Base-by-base conservation (phyloP, 30 jellyfish, hydroid and myxozoan species). In the Hydractinia symbiolongicarpus region DNA sequence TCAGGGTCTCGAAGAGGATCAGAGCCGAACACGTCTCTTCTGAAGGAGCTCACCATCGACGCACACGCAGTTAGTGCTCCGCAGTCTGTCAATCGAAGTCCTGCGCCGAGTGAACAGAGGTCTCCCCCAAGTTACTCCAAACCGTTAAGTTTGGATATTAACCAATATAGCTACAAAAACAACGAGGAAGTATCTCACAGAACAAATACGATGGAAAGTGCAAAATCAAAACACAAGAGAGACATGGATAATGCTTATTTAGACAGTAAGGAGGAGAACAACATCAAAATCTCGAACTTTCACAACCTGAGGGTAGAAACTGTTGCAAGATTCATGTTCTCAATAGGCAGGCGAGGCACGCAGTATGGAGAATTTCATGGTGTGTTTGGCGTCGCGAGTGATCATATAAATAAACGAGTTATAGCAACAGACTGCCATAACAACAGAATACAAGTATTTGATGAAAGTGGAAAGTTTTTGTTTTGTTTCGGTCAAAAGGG, bases 391-490 rank as follows among this genome's bases (percentile, higher is more conserved):
- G 96, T 91, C 0, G 98, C 98, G 9, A 83, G 85, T 5, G 98
- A 91, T 67, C 87, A 66, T 7, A 57, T 86, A 57, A 93, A 82
- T 71, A 81, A 88, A 50, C 88, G 98, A 15, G 78, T 91, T 76
- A 53, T 91, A 50, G 98, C 91, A 60, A 91, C 96, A 15, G 98
- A 91, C 67, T 86, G 91, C 86, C 93, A 91, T 62, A 91, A 91
- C 80, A 91, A 91, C 83, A 72, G 98, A 19, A 89, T 91, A 6
- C 98, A 91, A 86, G 98, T 91, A 10, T 91, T 91, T 50, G 94
- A 86, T 66, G 98, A 91, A 51, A 89, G 79, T 53, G 95, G 95
- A 51, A 83, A 86, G n/a, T 91, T 91, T 77, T 53, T 91, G 88
- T 91, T 91, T 73, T 79, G 82, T 44, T 81, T 91, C 58, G 98